These are phyloP conservation scores for Pachyseris speciosa DNA, from an alignment of 64 coral and sea anemone genomes.

Conservation along the genomic window DNA sequence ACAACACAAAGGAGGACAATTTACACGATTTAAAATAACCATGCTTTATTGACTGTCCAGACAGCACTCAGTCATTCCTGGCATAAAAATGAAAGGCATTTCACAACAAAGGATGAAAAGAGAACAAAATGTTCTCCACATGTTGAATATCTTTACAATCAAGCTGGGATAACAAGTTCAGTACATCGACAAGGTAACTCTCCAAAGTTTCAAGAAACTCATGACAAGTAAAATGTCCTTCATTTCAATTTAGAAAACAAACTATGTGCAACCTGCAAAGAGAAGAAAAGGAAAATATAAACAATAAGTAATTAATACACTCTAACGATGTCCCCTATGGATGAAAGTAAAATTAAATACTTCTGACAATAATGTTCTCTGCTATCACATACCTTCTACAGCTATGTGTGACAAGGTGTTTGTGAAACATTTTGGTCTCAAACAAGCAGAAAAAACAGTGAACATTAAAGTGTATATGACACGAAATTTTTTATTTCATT, in stretches of 20 bases:
- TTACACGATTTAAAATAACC: neutral
- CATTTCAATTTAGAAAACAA: constrained; percentile 87
- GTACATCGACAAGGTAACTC: neutral
- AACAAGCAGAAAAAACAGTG: too few species aligned
- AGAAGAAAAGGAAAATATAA: neutral
- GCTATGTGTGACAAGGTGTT: too few species aligned
- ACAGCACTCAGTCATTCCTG: neutral
- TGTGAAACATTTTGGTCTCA: too few species aligned
- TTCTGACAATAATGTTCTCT: too few species aligned
- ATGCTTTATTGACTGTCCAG: constrained; percentile 22
- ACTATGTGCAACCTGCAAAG: constrained; percentile 70
- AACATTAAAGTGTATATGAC: too few species aligned
- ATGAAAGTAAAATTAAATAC: neutral
- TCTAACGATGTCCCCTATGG: too few species aligned
- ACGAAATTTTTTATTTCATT: too few species aligned
- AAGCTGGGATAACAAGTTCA: constrained; percentile 1
- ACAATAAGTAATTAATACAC: neutral
- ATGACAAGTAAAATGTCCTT: neutral
- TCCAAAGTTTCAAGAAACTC: neutral
- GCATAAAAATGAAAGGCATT: neutral
- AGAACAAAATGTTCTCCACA: neutral
- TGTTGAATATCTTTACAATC: constrained; percentile 4
- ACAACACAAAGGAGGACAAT: neutral
- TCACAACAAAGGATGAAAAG: neutral
- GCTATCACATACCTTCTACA: too few species aligned